phyloP scores from a whole-genome alignment of 2,888 invertebrate species.

The Cyaniris semiargus region DNA sequence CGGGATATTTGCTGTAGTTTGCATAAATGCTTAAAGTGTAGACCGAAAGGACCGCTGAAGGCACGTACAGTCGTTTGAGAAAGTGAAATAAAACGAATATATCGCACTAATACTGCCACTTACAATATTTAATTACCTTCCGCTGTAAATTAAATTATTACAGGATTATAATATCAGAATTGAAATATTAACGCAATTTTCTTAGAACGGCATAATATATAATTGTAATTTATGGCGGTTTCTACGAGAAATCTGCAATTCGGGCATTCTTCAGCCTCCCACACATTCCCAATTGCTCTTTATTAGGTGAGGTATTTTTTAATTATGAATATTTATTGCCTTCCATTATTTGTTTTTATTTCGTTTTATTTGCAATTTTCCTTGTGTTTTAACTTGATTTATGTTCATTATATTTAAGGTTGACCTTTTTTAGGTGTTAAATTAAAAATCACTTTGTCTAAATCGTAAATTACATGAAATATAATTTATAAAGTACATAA shows the following conservation, averaged over 20 bases:
- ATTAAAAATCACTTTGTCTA: no score
- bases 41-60: slow-evolving; percentile 49
- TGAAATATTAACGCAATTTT: slow-evolving; percentile 27
- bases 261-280: slow-evolving; percentile 6
- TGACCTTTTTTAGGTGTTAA: background rate
- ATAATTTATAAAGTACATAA: no score
- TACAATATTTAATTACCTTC: slow-evolving; percentile 11
- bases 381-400: background rate
- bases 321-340: slow-evolving; percentile 23
- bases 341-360: slow-evolving; percentile 1
- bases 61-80: slow-evolving; percentile 57
- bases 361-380: background rate
- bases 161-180: slow-evolving; percentile 15
- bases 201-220: slow-evolving; percentile 12
- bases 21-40: slow-evolving; percentile 65
- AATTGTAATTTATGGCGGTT: slow-evolving; percentile 14
- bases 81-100: slow-evolving; percentile 56
- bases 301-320: background rate
- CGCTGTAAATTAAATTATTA: slow-evolving; percentile 8
- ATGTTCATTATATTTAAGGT: background rate
- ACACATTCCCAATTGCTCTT: slow-evolving; percentile 15
- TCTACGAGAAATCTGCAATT: slow-evolving; percentile 20
- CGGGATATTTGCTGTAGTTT: slow-evolving; percentile 61
- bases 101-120: slow-evolving; percentile 51
- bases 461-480: background rate